Evolutionary conservation across 2,797 vertebrate genomes (phyloP).

Genomic region (Melanotaenia trifasciata): DNA sequence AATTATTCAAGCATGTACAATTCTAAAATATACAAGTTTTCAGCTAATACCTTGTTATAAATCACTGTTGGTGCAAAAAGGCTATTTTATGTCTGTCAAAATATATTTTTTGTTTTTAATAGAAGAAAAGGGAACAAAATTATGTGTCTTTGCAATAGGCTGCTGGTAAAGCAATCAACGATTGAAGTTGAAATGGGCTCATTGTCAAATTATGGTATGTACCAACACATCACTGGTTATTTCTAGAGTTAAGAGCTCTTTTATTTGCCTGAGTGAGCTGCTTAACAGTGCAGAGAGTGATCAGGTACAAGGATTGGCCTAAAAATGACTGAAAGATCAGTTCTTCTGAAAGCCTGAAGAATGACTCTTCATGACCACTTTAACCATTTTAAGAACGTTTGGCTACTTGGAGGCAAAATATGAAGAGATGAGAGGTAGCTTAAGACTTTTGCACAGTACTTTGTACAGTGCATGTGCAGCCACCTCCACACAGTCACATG

Average conservation of each 20-base stretch:
- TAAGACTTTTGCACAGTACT: not conserved
- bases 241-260: not conserved
- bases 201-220: not conserved
- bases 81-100: not conserved
- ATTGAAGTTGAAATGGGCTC: not conserved
- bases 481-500: conserved; percentile 2
- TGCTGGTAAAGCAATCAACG: not conserved
- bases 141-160: not conserved
- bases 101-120: not conserved
- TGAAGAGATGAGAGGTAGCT: not conserved
- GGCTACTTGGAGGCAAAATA: not conserved
- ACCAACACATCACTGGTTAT: not conserved
- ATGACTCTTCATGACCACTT: not conserved
- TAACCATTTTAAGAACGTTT: not conserved
- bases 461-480: not conserved
- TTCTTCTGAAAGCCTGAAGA: not conserved
- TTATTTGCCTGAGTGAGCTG: not conserved
- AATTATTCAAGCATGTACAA: not conserved
- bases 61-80: not conserved
- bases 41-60: no score
- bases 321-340: not conserved
- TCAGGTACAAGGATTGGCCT: not conserved
- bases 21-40: not conserved
- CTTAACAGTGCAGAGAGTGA: not conserved
- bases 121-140: not conserved